Evolutionary conservation across 2,113 vertebrate species (phyloP).

Genomic region (Pristiophorus japonicus): DNA sequence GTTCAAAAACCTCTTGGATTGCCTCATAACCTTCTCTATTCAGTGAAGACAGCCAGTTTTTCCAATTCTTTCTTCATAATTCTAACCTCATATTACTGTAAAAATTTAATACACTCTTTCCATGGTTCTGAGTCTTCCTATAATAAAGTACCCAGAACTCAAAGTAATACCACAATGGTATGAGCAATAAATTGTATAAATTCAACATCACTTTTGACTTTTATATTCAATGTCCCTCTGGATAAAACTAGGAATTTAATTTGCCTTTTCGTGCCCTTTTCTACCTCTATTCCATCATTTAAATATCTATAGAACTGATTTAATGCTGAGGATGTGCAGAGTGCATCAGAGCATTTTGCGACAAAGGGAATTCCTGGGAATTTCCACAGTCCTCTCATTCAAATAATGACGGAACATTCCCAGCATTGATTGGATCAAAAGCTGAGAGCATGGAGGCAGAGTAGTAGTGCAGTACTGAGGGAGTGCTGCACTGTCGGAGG

Average conservation of each 20-base stretch:
- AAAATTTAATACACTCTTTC: too few relatives aligned
- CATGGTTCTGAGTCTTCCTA: too few relatives aligned
- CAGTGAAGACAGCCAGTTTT: neutral
- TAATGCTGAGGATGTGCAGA: neutral
- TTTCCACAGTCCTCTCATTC: neutral
- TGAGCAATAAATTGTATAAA: neutral
- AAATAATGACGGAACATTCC: neutral
- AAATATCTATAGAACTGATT: neutral
- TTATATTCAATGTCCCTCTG: neutral
- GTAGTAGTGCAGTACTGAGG: too few relatives aligned
- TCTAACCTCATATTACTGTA: too few relatives aligned
- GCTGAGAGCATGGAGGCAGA: neutral
- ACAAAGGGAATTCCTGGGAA: neutral
- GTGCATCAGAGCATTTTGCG: neutral
- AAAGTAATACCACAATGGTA: too few relatives aligned
- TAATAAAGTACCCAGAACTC: too few relatives aligned
- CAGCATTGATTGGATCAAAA: neutral
- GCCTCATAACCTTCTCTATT: neutral
- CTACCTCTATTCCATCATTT: neutral
- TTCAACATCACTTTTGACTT: neutral
- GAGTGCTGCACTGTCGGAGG: too few relatives aligned
- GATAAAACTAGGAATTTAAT: neutral
- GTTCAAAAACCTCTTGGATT: neutral
- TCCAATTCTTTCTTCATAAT: neutral
- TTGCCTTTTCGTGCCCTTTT: neutral